Evolutionary conservation across 2,888 invertebrate genomes (phyloP).

Genomic region (Antheraea assamensis): DNA sequence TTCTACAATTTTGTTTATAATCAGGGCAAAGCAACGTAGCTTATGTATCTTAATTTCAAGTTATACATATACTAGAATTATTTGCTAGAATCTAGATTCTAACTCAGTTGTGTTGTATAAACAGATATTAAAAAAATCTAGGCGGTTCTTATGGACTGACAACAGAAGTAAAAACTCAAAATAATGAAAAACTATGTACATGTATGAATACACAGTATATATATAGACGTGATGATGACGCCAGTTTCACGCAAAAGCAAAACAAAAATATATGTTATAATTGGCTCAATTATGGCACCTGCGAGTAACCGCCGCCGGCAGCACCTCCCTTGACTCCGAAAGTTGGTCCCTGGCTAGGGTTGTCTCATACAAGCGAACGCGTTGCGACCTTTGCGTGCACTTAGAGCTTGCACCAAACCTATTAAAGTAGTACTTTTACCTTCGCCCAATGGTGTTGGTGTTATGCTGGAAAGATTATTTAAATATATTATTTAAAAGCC

Average conservation of each 20-base stretch:
- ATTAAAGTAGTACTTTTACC: slow-evolving; percentile 98
- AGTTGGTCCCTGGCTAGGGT: slow-evolving; percentile 99
- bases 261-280: too few relatives aligned
- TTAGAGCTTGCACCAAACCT: slow-evolving; percentile 95
- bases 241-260: too few relatives aligned
- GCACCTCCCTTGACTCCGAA: slow-evolving; percentile 99
- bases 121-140: not conserved
- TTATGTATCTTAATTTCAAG: too few relatives aligned
- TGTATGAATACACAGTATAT: too few relatives aligned
- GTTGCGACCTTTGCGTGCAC: slow-evolving; percentile 91
- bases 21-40: too few relatives aligned
- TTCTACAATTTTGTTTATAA: too few relatives aligned
- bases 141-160: too few relatives aligned
- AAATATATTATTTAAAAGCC: not conserved
- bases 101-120: not conserved
- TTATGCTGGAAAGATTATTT: slow-evolving; percentile 85
- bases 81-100: not conserved
- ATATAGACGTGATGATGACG: too few relatives aligned
- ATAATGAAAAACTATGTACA: too few relatives aligned
- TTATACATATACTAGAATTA: not conserved
- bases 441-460: slow-evolving; percentile 99
- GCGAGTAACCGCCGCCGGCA: slow-evolving; percentile 98
- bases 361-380: slow-evolving; percentile 97
- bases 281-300: slow-evolving; percentile 72
- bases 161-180: too few relatives aligned